These are phyloP conservation scores for Fratercula arctica DNA, from an alignment of 2,797 vertebrate genomes.

Conservation along the genomic window DNA sequence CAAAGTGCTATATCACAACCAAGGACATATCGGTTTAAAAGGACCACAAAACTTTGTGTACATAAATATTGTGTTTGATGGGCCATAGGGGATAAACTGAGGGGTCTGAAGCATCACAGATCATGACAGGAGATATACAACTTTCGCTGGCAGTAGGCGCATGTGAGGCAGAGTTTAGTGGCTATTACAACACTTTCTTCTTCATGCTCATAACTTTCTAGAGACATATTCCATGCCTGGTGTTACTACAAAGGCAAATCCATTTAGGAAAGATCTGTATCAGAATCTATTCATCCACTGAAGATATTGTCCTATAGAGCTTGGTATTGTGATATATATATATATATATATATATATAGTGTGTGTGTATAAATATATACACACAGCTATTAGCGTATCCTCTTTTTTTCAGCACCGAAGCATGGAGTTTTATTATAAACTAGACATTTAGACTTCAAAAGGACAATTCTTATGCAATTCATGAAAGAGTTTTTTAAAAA, in stretches of 20 bases:
- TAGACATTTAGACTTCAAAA: background rate
- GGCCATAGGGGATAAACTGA: background rate
- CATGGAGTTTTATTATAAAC: background rate
- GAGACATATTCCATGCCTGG: background rate
- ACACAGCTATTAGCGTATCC: background rate
- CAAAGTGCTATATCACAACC: background rate
- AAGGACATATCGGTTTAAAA: background rate
- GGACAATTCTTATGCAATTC: background rate
- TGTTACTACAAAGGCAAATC: background rate
- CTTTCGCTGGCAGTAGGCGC: background rate
- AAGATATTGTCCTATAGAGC: background rate
- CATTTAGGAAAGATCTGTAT: background rate
- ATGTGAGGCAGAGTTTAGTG: background rate
- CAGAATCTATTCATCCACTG: background rate
- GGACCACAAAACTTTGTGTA: background rate
- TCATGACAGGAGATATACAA: background rate
- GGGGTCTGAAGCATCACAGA: background rate
- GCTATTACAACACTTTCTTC: background rate
- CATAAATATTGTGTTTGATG: background rate
- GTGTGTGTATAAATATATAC: fast-evolving
- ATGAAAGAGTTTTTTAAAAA: background rate
- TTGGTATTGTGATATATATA: background rate
- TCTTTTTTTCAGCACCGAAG: background rate
- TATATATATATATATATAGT: too few species aligned
- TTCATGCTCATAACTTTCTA: background rate